Conservation (phyloP, 2,797 vertebrate species). For the Anas flavirostris region DNA sequence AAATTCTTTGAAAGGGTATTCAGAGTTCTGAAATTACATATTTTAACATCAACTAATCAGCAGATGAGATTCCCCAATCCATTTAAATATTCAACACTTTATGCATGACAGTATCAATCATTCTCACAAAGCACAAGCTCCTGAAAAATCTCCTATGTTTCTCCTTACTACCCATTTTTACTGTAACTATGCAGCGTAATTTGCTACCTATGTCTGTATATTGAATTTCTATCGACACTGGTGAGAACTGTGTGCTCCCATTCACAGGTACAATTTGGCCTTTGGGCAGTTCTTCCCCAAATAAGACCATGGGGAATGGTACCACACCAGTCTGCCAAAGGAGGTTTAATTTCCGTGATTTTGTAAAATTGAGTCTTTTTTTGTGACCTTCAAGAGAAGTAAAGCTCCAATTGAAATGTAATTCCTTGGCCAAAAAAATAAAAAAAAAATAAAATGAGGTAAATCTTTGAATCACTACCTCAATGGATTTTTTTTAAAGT, state of each 20-base stretch:
- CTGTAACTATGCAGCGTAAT: background rate
- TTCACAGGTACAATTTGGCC: background rate
- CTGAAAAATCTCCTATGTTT: background rate
- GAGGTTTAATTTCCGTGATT: background rate
- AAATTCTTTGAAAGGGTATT: conserved; percentile 67
- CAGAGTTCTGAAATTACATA: conserved; percentile 60
- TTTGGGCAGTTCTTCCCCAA: conserved; percentile 17
- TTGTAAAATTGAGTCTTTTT: background rate
- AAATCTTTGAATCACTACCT: background rate
- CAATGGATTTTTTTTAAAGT: background rate
- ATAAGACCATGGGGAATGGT: background rate
- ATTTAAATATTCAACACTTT: conserved; percentile 65
- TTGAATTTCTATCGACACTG: conserved; percentile 20
- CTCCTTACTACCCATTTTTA: conserved; percentile 30
- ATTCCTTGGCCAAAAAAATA: background rate
- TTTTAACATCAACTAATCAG: conserved; percentile 62
- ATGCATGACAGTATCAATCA: conserved; percentile 29
- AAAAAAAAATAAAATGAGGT: background rate
- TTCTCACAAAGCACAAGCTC: conserved; percentile 5
- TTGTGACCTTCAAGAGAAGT: conserved; percentile 3
- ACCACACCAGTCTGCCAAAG: background rate
- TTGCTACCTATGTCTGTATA: background rate
- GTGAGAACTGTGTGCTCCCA: background rate
- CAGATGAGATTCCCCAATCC: conserved; percentile 47
- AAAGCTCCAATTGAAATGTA: background rate